Conservation (phyloP, 2,888 invertebrate genomes). For the Scrobipalpa costella region DNA sequence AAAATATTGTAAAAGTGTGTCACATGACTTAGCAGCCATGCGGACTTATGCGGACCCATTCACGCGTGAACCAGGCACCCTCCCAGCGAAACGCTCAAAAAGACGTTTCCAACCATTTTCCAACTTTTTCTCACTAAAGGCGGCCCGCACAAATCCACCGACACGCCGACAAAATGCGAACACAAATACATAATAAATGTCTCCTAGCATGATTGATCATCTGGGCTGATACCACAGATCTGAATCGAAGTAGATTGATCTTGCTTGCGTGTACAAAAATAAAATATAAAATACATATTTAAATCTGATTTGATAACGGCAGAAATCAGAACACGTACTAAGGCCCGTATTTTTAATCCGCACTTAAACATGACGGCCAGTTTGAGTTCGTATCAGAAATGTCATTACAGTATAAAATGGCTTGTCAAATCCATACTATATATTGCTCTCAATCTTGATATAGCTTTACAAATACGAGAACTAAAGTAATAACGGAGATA, state of each 20-base stretch:
- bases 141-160: slow-evolving; percentile 20
- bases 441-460: no score
- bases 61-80: neutral
- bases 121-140: neutral
- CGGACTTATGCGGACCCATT: neutral
- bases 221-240: neutral
- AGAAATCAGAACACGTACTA: no score
- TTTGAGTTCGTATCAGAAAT: no score
- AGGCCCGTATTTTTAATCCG: no score
- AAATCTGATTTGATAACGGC: no score
- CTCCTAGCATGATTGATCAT: slow-evolving; percentile 27
- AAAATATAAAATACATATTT: no score
- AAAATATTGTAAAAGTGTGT: neutral
- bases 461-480: no score
- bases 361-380: no score
- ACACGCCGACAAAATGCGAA: slow-evolving; percentile 24
- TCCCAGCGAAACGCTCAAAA: neutral
- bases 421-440: no score
- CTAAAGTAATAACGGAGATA: no score
- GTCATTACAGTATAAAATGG: no score
- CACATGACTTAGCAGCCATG: neutral
- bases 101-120: neutral
- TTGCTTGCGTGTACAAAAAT: no score
- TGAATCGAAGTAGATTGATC: neutral
- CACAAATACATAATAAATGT: slow-evolving; percentile 31